A percentile compares a stretch with the other conserved stretches of the same genome.
These are phyloP conservation scores for Taxidea taxus DNA, from an alignment of 2,113 vertebrate species.

Conservation along the genomic window DNA sequence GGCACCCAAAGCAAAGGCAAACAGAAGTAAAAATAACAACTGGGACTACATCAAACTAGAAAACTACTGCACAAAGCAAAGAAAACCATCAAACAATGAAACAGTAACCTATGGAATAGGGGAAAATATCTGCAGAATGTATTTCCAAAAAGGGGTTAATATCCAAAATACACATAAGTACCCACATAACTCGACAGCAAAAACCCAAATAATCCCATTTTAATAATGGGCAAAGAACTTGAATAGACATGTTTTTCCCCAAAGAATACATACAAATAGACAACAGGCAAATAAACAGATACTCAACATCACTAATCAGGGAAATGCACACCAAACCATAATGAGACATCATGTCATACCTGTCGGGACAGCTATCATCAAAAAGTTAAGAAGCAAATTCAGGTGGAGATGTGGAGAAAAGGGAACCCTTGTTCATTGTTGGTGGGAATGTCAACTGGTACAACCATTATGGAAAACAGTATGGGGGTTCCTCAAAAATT, in stretches of 20 bases:
- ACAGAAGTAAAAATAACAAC: not conserved
- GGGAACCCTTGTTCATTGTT: not conserved
- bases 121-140: not conserved
- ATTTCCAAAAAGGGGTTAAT: not conserved
- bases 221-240: not conserved
- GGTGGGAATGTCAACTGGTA: not conserved
- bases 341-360: not conserved
- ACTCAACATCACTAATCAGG: not conserved
- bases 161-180: not conserved
- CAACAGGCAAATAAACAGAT: not conserved
- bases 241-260: not conserved
- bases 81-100: not conserved
- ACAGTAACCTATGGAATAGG: not conserved
- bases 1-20: not conserved
- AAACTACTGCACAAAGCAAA: not conserved
- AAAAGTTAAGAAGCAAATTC: not conserved
- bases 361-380: not conserved
- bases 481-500: not conserved
- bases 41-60: not conserved
- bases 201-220: not conserved
- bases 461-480: not conserved
- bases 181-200: not conserved
- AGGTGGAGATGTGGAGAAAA: not conserved
- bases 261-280: not conserved
- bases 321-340: not conserved